Conservation (phyloP, 2,113 vertebrate genomes). For the Clarias gariepinus region DNA sequence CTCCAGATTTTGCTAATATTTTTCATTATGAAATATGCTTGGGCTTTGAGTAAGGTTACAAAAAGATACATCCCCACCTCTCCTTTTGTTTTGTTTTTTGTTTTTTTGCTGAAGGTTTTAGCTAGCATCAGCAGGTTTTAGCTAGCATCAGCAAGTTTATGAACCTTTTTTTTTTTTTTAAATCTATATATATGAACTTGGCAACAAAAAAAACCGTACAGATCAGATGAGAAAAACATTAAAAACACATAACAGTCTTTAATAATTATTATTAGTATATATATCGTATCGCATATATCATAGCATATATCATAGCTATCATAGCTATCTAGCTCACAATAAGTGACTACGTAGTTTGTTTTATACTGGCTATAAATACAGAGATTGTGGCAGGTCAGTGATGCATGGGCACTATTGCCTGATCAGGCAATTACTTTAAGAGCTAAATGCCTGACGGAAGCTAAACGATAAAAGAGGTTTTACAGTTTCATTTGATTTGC, state of each 20-base stretch:
- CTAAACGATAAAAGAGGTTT: neutral
- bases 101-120: neutral
- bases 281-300: no score
- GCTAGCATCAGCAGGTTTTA: neutral
- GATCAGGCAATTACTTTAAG: slow-evolving; percentile 14
- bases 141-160: neutral
- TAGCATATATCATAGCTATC: slow-evolving; percentile 1
- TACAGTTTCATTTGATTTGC: neutral
- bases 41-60: neutral
- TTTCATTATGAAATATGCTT: neutral
- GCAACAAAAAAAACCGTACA: neutral
- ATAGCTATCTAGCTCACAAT: neutral
- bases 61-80: no score
- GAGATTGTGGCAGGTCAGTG: slow-evolving; percentile 2
- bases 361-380: neutral
- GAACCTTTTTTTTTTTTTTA: neutral
- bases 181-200: neutral
- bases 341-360: neutral
- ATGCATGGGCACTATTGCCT: slow-evolving; percentile 12
- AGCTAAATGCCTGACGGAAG: slow-evolving; percentile 4
- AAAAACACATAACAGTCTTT: neutral
- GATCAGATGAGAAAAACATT: neutral
- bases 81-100: neutral
- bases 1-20: neutral
- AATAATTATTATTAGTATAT: no score